These are phyloP conservation scores for Drosophila miranda DNA, from an alignment of 1,140 invertebrate genomes.

Conservation along the genomic window DNA sequence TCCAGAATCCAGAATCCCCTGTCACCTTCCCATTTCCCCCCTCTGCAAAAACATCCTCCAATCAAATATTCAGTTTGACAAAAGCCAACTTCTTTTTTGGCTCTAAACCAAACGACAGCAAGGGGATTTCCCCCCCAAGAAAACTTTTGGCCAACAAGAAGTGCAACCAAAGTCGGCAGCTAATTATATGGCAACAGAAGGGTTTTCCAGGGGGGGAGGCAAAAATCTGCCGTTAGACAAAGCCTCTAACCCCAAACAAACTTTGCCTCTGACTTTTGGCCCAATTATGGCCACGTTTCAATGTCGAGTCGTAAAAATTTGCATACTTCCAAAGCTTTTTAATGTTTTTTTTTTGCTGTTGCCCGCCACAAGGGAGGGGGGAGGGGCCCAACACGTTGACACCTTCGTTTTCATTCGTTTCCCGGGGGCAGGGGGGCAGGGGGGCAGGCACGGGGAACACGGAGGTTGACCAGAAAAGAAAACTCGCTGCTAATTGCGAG, in stretches of 20 bases:
- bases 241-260: conserved; percentile 47
- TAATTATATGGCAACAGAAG: conserved; percentile 26
- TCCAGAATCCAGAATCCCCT: no score
- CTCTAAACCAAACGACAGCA: conserved; percentile 15
- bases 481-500: conserved; percentile 68
- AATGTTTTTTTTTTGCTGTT: conserved; percentile 49
- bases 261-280: conserved; percentile 55
- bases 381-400: conserved; percentile 66
- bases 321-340: conserved; percentile 59
- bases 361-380: background rate
- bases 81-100: conserved; percentile 8
- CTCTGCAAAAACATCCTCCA: background rate
- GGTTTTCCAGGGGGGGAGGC: conserved; percentile 2
- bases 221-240: conserved; percentile 44
- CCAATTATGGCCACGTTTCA: conserved; percentile 69
- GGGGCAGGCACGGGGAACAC: background rate
- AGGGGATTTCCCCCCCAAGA: conserved; percentile 34
- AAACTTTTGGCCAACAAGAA: conserved; percentile 23
- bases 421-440: background rate
- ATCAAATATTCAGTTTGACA: conserved; percentile 23
- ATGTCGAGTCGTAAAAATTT: conserved; percentile 68
- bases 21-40: no score
- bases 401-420: conserved; percentile 59
- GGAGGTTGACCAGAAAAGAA: conserved; percentile 26
- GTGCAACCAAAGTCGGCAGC: conserved; percentile 45